Conservation (phyloP, 2,888 invertebrate genomes). For the Punctoribates punctum region DNA sequence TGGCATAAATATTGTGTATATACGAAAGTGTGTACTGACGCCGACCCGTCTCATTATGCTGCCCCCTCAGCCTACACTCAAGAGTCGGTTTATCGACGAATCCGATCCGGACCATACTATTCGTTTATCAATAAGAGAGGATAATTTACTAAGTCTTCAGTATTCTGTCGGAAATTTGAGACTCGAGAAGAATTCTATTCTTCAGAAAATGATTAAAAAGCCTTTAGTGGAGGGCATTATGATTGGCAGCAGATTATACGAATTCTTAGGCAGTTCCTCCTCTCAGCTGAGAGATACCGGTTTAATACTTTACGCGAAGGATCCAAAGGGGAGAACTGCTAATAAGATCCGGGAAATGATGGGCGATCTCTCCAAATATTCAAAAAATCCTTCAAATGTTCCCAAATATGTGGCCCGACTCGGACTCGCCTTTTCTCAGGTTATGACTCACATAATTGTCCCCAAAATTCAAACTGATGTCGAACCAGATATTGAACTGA, state of each 20-base stretch:
- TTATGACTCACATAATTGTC: conserved; percentile 27
- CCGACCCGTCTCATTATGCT: conserved; percentile 45
- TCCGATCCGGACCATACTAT: conserved; percentile 46
- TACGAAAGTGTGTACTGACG: conserved; percentile 46
- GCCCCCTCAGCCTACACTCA: conserved; percentile 46
- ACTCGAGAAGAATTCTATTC: background rate
- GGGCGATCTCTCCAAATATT: conserved; percentile 49
- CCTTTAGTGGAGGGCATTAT: conserved; percentile 42
- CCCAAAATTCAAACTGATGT: background rate
- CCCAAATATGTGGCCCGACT: conserved; percentile 54
- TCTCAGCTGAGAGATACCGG: conserved; percentile 50
- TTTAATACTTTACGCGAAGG: conserved; percentile 48
- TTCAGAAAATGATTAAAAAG: conserved; percentile 40
- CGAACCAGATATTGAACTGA: conserved; percentile 12
- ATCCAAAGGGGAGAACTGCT: conserved; percentile 45
- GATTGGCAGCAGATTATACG: conserved; percentile 47
- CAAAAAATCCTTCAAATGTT: no score
- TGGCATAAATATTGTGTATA: background rate
- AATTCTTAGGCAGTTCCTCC: conserved; percentile 49
- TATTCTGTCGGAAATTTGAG: conserved; percentile 29
- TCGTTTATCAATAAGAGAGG: conserved; percentile 46
- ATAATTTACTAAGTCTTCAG: conserved; percentile 45
- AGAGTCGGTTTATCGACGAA: conserved; percentile 46
- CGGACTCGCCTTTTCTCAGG: conserved; percentile 54
- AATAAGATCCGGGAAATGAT: conserved; percentile 46